A percentile compares a stretch with the other conserved stretches of the same genome.
Evolutionary conservation across 64 coral and sea anemone genomes (phyloP).

Genomic region (Montipora capricornis): DNA sequence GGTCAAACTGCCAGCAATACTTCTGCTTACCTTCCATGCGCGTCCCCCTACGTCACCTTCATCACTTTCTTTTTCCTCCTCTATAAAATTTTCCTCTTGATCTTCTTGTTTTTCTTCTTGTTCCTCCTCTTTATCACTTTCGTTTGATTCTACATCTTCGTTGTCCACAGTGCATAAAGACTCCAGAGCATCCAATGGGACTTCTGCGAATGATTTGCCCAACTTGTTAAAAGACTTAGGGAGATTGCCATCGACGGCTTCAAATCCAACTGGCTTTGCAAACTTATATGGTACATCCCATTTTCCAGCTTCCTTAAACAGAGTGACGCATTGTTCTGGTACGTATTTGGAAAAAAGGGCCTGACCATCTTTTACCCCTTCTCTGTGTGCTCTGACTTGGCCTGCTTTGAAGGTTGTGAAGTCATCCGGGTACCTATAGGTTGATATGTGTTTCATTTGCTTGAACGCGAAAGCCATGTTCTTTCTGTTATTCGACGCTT

Average conservation of each 20-base stretch:
- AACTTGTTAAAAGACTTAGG: too few species aligned
- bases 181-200: too few species aligned
- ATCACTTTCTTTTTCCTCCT: too few species aligned
- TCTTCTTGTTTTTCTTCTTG: neutral
- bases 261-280: neutral
- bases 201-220: too few species aligned
- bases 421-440: too few species aligned
- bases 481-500: neutral
- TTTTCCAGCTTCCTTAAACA: neutral
- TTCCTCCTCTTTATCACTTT: too few species aligned
- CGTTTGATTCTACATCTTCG: too few species aligned
- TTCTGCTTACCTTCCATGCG: conserved; percentile 54
- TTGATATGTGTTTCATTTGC: neutral
- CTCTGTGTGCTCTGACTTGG: conserved; percentile 21
- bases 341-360: conserved; percentile 24
- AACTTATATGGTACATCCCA: conserved; percentile 21
- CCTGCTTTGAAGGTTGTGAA: conserved; percentile 34
- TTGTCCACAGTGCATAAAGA: too few species aligned
- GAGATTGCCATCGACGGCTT: neutral
- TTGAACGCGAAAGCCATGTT: neutral
- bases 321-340: neutral
- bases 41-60: neutral
- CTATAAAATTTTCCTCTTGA: too few species aligned
- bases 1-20: neutral
- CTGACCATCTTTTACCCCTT: conserved; percentile 36